These are phyloP conservation scores for Jacana jacana DNA, from an alignment of 2,113 vertebrate species.

Conservation along the genomic window DNA sequence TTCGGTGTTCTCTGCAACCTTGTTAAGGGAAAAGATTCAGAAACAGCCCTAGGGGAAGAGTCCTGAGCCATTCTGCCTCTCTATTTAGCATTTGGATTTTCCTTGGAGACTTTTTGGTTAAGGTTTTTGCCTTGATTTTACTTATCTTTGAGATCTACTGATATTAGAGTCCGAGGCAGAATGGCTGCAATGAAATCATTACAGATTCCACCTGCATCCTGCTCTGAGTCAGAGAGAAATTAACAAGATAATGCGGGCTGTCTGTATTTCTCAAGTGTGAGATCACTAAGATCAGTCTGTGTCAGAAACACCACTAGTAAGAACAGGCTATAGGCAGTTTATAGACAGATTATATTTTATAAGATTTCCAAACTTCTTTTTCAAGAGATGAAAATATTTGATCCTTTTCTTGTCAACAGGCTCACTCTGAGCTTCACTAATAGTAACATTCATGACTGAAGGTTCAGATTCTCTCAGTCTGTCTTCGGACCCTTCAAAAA, in stretches of 20 bases:
- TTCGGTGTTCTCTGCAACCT: conserved; percentile 12
- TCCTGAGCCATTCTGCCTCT: neutral
- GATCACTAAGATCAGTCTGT: conserved; percentile 1
- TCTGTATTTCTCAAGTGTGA: conserved; percentile 29
- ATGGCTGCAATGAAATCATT: conserved; percentile 16
- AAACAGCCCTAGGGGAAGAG: neutral
- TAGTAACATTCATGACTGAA: neutral
- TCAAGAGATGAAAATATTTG: neutral
- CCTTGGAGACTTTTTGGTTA: neutral
- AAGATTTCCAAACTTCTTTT: neutral
- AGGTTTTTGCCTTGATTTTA: conserved; percentile 12
- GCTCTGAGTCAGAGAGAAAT: conserved; percentile 46
- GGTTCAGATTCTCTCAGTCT: neutral
- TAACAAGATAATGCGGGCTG: neutral
- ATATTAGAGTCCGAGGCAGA: conserved; percentile 22
- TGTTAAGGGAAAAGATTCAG: neutral
- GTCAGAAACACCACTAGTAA: conserved; percentile 2
- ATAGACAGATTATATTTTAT: neutral
- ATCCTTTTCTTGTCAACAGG: neutral
- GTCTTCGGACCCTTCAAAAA: neutral
- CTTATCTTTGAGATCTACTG: conserved; percentile 24
- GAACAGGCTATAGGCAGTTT: neutral
- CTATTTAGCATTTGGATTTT: neutral
- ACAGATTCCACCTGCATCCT: conserved; percentile 14
- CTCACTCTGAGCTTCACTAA: neutral